Base-by-base conservation (phyloP, 2,888 invertebrate genomes). In the Scrobipalpa costella region DNA sequence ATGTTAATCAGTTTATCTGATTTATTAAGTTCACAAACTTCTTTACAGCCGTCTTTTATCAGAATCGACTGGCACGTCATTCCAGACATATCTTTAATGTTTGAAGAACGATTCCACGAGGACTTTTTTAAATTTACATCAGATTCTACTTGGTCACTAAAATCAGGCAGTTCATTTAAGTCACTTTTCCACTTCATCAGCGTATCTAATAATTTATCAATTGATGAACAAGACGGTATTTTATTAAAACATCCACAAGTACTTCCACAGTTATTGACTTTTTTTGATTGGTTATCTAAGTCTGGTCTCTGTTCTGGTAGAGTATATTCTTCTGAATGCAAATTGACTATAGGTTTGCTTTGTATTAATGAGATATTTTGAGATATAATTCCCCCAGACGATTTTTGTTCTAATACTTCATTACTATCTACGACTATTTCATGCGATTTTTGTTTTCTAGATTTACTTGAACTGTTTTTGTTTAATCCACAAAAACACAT, bases 171-270 rank as follows among this genome's bases (percentile, higher is more conserved):
- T 21, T 64, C 61, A 49, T 49, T 61, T 61, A 79, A 68, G 63
- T 81, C 76, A 69, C 63, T 69, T 68, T 82, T 82, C 80, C 79
- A 81, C 66, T 80, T 78, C 1, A 70, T 64, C 66, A 89, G 79
- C 13, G 73, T 81, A 62, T 81, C 74, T 57, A 90, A 73, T 61
- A 90, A 74, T 65, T 79, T 79, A 68, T 90, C 83, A 65, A 90
- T 79, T 3, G 90, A 90, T 47, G 81, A 80, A 63, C 77, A 84
- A 57, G 90, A 90, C 40, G 90, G 90, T 6, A 74, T 64, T 75
- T 84, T 88, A 71, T 84, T 77, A 67, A 90, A 86, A 77, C 90
- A 90, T 64, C 69, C 71, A 68, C 81, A 81, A 38, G 80, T 70
- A 58, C 71, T 81, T 47, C 68, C 68, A 67, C 85, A 88, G 15